A percentile compares a stretch with the other conserved stretches of the same genome.
Evolutionary conservation across 1,140 invertebrate species (phyloP).

Genomic region (Lucilia cuprina): DNA sequence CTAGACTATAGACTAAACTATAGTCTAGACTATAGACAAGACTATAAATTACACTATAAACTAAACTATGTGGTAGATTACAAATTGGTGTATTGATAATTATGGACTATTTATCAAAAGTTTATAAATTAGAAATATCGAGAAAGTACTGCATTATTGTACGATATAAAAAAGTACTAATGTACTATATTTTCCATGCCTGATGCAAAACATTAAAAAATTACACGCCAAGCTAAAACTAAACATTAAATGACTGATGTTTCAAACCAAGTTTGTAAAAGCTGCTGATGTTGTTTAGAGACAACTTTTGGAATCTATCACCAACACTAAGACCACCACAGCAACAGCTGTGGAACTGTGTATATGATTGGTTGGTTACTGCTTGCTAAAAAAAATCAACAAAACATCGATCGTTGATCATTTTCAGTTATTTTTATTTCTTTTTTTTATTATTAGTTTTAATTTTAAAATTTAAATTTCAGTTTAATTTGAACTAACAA

Average conservation of each 20-base stretch:
- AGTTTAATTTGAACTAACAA: conserved; percentile 31
- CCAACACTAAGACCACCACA: neutral
- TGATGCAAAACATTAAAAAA: neutral
- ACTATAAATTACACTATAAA: too few species aligned
- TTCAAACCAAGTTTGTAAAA: neutral
- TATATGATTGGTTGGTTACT: neutral
- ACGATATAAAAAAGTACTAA: too few species aligned
- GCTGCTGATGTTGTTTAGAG: neutral
- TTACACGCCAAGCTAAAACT: too few species aligned
- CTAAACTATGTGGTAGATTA: too few species aligned
- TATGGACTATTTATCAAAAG: too few species aligned
- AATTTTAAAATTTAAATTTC: conserved; percentile 6
- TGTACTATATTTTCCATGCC: too few species aligned
- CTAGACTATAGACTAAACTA: too few species aligned
- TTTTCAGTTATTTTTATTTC: neutral
- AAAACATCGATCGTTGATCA: neutral
- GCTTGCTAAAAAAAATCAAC: neutral
- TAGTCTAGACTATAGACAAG: too few species aligned
- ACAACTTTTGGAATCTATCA: neutral
- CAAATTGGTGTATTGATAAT: too few species aligned
- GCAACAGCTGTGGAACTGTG: neutral
- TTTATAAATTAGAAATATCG: too few species aligned
- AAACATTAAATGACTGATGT: neutral
- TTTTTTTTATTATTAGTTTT: neutral
- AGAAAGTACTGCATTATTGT: too few species aligned